Percentiles rank a stretch among this genome's conserved stretches.
phyloP scores from a whole-genome alignment of 2,888 invertebrate species.

The Abrostola tripartita region DNA sequence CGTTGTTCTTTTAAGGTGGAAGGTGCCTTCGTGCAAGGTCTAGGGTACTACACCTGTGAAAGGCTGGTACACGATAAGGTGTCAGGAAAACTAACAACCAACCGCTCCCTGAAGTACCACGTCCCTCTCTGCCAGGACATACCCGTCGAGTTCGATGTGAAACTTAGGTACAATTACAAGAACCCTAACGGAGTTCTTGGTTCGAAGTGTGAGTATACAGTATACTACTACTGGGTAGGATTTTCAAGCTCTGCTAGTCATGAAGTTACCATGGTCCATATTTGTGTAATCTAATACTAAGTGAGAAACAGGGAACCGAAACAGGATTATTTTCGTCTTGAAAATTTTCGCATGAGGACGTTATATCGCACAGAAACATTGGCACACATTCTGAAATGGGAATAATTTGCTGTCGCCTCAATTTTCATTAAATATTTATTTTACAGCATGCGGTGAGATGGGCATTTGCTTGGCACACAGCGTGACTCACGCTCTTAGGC shows the following conservation, averaged over 20 bases:
- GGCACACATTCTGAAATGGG: too few relatives aligned
- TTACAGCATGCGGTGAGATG: constrained; percentile 82
- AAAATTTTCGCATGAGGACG: too few relatives aligned
- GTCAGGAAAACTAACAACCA: constrained; percentile 90
- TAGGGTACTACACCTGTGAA: constrained; percentile 92
- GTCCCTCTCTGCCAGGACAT: constrained; percentile 91
- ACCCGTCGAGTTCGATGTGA: constrained; percentile 90
- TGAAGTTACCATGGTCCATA: not conserved
- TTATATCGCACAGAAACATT: too few relatives aligned
- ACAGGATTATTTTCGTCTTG: too few relatives aligned
- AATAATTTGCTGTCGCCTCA: too few relatives aligned
- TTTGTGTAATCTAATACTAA: too few relatives aligned
- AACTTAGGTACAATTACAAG: constrained; percentile 89
- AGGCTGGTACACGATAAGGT: constrained; percentile 89
- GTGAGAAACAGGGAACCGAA: not conserved
- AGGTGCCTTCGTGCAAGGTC: constrained; percentile 91
- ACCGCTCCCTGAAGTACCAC: constrained; percentile 92
- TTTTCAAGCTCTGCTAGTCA: too few relatives aligned
- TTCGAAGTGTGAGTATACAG: constrained; percentile 90
- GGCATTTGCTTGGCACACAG: constrained; percentile 75
- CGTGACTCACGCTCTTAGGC: constrained; percentile 72
- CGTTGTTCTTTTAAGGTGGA: constrained; percentile 81
- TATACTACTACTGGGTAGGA: too few relatives aligned
- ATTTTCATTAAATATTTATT: too few relatives aligned
- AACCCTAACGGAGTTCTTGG: constrained; percentile 90